Evolutionary conservation across 1,140 invertebrate genomes (phyloP), one percentile per base, ranked within the genome.

Genomic region (Megalopta genalis): DNA sequence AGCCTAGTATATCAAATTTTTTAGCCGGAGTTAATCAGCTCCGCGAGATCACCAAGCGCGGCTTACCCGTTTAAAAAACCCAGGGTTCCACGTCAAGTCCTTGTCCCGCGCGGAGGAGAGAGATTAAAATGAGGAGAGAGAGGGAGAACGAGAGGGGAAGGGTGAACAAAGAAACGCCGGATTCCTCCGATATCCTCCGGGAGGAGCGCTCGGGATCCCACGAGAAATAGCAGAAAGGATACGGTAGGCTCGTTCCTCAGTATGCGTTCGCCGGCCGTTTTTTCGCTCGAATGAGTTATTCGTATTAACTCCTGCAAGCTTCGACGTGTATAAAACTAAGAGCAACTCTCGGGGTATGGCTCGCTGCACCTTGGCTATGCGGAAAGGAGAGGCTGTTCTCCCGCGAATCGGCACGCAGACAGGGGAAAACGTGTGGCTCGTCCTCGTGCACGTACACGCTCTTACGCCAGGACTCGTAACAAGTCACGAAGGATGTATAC

Each of bases 301-400:
- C 88, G 87, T 89, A 90, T 88, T 87, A 88, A 74, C 84, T 86
- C 66, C 68, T 65, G 78, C 72, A 75, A 72, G 83, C 77, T 86
- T 87, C 76, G 80, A 85, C 84, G 66, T 77, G 75, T 71, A 75
- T 83, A 89, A 86, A 83, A 87, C 42, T 73, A 84, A 76, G 74
- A 66, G 69, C 75, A 69, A 37, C 63, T 71, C 66, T 25, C 49
- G 78, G 81, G 86, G 89, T 90, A 92, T 90, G 92, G 90, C 91
- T 92, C 81, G 91, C 88, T 93, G 91, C 91, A 90, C 90, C 87
- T 90, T 87, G 91, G 82, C 88, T 93, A 93, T 93, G 92, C 92
- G 92, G 92, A 93, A 93, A 93, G 92, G 91, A 91, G 89, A 91
- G 90, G 86, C 87, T 89, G 87, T 87, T 87, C 83, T 72, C 81